Evolutionary conservation across 2,888 invertebrate genomes (phyloP), one percentile per base, ranked within the genome.

Genomic region (Pristionchus fissidentatus): DNA sequence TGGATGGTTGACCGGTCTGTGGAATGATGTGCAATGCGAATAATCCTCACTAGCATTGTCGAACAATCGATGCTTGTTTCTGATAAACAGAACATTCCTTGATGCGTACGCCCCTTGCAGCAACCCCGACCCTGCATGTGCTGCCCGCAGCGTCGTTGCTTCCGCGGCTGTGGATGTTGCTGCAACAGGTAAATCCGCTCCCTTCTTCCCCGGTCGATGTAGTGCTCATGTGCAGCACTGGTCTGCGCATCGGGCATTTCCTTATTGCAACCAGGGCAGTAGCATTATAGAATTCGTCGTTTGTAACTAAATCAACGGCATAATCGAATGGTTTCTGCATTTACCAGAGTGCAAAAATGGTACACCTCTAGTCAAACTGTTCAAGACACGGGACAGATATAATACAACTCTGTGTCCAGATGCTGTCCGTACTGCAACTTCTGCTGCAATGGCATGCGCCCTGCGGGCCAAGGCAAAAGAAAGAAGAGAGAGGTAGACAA

Each of bases 341-440:
- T 55, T 55, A 22, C 10, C 55, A 22, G 4, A 55, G 55, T 55
- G 22, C 4, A n/a, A 55, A 55, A 13, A 55, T 55, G 15, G n/a
- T n/a, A n/a, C n/a, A n/a, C 55, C 55, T 13, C 8, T n/a, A 3
- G 10, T 62, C 60, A n/a, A n/a, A n/a, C n/a, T n/a, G n/a, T n/a
- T n/a, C n/a, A n/a, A n/a, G n/a, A n/a, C n/a, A n/a, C n/a, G n/a
- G n/a, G n/a, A n/a, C n/a, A n/a, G n/a, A n/a, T n/a, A n/a, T n/a
- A n/a, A n/a, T n/a, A n/a, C n/a, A n/a, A n/a, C n/a, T n/a, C n/a
- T n/a, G n/a, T 49, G 10, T 15, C n/a, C 73, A 73, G 75, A 52
- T 79, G 81, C 46, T 81, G 81, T 26, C 81, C 81, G 32, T 81
- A 81, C 81, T 81, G 81, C 66, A 81, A 81, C 81, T 81, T 52